Evolutionary conservation across 2,888 invertebrate genomes (phyloP), one percentile per base, ranked within the genome.

Genomic region (Caenorhabditis drosophilae): DNA sequence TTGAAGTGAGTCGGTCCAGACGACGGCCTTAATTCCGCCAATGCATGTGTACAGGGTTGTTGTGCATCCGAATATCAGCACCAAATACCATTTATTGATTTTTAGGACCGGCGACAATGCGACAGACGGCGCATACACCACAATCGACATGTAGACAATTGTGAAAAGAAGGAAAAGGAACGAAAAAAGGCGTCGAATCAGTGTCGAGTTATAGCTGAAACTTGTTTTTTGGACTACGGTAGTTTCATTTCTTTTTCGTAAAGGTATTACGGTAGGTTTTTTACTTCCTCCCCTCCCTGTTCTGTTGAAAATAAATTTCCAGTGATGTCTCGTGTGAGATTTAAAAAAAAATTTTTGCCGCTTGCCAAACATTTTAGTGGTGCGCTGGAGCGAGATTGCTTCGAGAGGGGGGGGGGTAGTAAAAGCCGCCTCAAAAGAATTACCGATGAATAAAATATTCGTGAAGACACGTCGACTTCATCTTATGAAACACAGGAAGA

Each of bases 401-500:
- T n/a, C n/a, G n/a, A n/a, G n/a, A n/a, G n/a, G n/a, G n/a, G n/a
- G n/a, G n/a, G n/a, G n/a, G n/a, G n/a, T n/a, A n/a, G n/a, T n/a
- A n/a, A n/a, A n/a, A n/a, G n/a, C n/a, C n/a, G n/a, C n/a, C n/a
- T n/a, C n/a, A n/a, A n/a, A n/a, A n/a, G n/a, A n/a, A n/a, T n/a
- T 0, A 78, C 74, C 79, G 67, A 48, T 75, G 73, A 27, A 75
- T 71, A 42, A 79, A 79, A 51, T 77, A 79, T 52, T 77, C 77
- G 59, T 79, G 77, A 1, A 79, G 57, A 53, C 76, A 78, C 7
- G 76, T 79, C 45, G 66, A 68, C 35, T 75, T 70, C 70, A 79
- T 73, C 52, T 78, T 78, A 68, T 79, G 74, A 51, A 79, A 78
- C n/a, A 79, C 73, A 18, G 79, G 79, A 9, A 79, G 63, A 46